Conservation (phyloP, 2,888 invertebrate genomes). For the Terebella lapidaria region DNA sequence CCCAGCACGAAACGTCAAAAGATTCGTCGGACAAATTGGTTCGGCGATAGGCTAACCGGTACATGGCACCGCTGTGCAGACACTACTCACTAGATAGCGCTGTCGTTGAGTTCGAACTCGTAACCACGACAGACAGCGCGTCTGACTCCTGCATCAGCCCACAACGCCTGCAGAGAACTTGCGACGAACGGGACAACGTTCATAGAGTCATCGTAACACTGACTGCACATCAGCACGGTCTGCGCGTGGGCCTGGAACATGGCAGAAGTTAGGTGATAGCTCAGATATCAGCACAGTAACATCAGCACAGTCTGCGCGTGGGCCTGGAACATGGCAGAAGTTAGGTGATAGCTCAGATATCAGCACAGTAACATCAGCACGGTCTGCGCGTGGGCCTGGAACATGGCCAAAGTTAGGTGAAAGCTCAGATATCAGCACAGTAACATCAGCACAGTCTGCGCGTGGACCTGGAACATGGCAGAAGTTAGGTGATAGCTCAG, state of each 20-base stretch:
- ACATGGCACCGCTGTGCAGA: too few species aligned
- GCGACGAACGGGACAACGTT: conserved; percentile 43
- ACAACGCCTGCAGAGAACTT: conserved; percentile 57
- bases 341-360: too few species aligned
- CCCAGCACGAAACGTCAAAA: too few species aligned
- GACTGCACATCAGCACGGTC: conserved; percentile 43
- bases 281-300: too few species aligned
- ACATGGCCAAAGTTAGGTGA: too few species aligned
- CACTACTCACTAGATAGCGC: conserved; percentile 63
- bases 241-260: conserved; percentile 49
- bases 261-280: too few species aligned
- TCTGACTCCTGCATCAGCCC: conserved; percentile 64
- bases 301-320: conserved; percentile 48
- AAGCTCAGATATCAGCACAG: too few species aligned
- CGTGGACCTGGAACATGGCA: conserved; percentile 47
- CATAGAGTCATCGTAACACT: conserved; percentile 47
- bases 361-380: conserved; percentile 46
- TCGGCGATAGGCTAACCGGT: too few species aligned
- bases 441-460: conserved; percentile 47
- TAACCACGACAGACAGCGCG: conserved; percentile 64
- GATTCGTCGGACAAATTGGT: too few species aligned
- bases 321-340: conserved; percentile 38
- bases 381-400: conserved; percentile 47
- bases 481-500: too few species aligned
- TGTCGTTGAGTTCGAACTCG: conserved; percentile 66